Evolutionary conservation across 1,140 invertebrate genomes (phyloP).

Genomic region (Bombus haemorrhoidalis): DNA sequence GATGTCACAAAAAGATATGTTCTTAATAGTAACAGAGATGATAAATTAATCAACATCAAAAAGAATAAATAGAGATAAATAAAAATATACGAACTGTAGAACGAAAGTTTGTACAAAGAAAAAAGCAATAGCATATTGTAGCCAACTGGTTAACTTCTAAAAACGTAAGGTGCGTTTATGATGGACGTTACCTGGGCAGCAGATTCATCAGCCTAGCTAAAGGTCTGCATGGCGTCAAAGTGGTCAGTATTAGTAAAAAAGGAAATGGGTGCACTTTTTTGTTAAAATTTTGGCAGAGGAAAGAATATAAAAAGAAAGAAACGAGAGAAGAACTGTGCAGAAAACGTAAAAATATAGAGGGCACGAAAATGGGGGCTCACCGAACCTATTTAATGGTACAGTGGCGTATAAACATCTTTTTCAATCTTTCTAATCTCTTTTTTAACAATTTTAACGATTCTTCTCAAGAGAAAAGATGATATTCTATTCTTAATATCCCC

Average conservation of each 20-base stretch:
- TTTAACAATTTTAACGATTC: background rate
- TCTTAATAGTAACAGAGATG: background rate
- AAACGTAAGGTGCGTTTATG: conserved; percentile 81
- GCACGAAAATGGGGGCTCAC: background rate
- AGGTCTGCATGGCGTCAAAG: conserved; percentile 83
- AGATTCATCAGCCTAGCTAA: conserved; percentile 83
- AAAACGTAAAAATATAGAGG: conserved; percentile 44
- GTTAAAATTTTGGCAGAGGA: conserved; percentile 70
- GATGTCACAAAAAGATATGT: background rate
- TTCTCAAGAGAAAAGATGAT: background rate
- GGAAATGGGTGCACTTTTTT: conserved; percentile 77
- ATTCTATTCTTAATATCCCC: background rate
- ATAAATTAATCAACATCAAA: background rate
- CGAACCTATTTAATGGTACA: conserved; percentile 22
- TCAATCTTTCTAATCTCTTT: background rate
- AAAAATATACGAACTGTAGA: background rate
- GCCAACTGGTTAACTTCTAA: conserved; percentile 64
- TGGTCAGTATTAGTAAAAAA: conserved; percentile 82
- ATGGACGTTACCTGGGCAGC: conserved; percentile 82
- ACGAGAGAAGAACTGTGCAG: conserved; percentile 65
- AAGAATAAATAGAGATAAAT: conserved; percentile 12
- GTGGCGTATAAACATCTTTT: background rate
- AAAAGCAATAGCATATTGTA: conserved; percentile 10
- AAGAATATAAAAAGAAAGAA: conserved; percentile 66
- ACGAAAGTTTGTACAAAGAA: conserved; percentile 21